Evolutionary conservation across 2,888 invertebrate genomes (phyloP).

Genomic region (Drosophila subquinaria): DNA sequence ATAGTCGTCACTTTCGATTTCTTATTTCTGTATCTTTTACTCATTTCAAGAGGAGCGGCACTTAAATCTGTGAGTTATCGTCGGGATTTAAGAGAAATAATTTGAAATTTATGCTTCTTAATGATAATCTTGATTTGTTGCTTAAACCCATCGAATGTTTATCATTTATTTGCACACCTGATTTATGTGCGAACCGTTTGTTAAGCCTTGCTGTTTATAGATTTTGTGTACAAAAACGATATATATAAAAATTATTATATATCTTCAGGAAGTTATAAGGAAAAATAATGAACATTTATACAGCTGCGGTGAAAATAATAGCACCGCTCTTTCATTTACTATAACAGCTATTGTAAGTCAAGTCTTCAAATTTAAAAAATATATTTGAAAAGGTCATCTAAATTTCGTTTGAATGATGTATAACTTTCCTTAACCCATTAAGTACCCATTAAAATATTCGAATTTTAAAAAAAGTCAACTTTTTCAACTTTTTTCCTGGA

Average conservation of each 20-base stretch:
- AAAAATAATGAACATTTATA: neutral
- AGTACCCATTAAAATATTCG: too few relatives aligned
- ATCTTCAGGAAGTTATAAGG: neutral
- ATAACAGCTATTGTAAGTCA: too few relatives aligned
- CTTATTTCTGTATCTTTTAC: constrained; percentile 13
- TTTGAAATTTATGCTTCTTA: constrained; percentile 51
- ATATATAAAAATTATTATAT: neutral
- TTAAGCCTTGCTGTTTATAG: constrained; percentile 7
- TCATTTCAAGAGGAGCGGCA: constrained; percentile 17
- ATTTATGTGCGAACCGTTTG: constrained; percentile 41
- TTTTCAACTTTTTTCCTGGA: too few relatives aligned
- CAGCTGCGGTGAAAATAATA: too few relatives aligned
- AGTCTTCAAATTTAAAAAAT: too few relatives aligned
- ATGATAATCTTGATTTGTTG: constrained; percentile 59
- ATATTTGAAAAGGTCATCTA: too few relatives aligned
- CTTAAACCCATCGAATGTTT: constrained; percentile 34
- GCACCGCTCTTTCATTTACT: too few relatives aligned
- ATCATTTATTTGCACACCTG: constrained; percentile 46
- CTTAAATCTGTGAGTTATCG: constrained; percentile 51
- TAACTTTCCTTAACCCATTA: too few relatives aligned
- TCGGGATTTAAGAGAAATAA: constrained; percentile 25
- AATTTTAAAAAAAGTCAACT: too few relatives aligned
- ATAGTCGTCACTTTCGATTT: constrained; percentile 49
- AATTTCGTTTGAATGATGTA: too few relatives aligned
- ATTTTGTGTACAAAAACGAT: neutral